Conservation (phyloP, 2,888 invertebrate genomes). For the Buathra laborator region DNA sequence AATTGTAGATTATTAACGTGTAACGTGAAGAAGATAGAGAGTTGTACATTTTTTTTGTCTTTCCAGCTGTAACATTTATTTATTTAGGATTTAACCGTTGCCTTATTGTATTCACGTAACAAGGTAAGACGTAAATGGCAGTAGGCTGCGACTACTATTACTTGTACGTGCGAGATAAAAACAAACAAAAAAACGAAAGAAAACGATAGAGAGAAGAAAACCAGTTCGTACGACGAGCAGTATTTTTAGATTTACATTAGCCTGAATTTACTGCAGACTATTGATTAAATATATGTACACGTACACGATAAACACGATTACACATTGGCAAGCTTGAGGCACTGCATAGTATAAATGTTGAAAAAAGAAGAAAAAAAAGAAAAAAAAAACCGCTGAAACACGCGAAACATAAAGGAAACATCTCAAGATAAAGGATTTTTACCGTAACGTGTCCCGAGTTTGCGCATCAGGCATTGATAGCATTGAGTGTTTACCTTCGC, state of each 20-base stretch:
- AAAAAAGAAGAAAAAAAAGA: background rate
- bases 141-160: conserved; percentile 64
- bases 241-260: conserved; percentile 83
- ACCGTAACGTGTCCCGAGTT: conserved; percentile 23
- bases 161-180: conserved; percentile 61
- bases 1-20: conserved; percentile 37
- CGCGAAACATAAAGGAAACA: background rate
- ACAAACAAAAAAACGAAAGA: conserved; percentile 40
- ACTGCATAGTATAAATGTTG: background rate
- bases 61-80: conserved; percentile 78
- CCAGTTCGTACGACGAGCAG: conserved; percentile 81
- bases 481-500: conserved; percentile 36
- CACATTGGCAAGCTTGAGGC: conserved; percentile 22
- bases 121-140: conserved; percentile 72
- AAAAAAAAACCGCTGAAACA: background rate
- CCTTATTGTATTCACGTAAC: conserved; percentile 79
- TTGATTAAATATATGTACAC: conserved; percentile 73
- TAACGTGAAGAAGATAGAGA: conserved; percentile 44
- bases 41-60: conserved; percentile 76
- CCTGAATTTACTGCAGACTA: conserved; percentile 79
- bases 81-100: conserved; percentile 80
- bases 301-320: conserved; percentile 61
- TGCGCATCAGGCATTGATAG: conserved; percentile 39
- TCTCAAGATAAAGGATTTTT: conserved; percentile 7
- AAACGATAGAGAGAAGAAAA: conserved; percentile 51